These are phyloP conservation scores for Gadus chalcogrammus DNA, from an alignment of 2,113 vertebrate genomes.

Conservation along the genomic window DNA sequence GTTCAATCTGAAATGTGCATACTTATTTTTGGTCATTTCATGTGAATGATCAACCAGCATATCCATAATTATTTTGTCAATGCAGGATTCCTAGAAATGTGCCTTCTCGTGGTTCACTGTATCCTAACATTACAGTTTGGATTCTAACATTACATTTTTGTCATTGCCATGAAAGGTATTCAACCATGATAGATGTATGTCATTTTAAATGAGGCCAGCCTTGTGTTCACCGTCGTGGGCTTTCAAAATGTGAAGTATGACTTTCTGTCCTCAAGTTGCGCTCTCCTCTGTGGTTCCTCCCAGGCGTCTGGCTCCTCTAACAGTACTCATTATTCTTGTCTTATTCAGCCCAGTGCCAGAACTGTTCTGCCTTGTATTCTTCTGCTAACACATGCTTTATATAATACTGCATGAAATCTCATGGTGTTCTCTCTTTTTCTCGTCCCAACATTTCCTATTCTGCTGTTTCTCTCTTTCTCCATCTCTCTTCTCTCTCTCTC, in stretches of 20 bases:
- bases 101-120: too few relatives aligned
- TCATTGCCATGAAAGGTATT: too few relatives aligned
- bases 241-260: background rate
- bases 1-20: too few relatives aligned
- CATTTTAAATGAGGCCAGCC: too few relatives aligned
- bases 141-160: too few relatives aligned
- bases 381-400: slow-evolving; percentile 50
- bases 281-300: slow-evolving; percentile 23
- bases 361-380: slow-evolving; percentile 21
- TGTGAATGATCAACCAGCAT: too few relatives aligned
- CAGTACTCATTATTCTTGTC: slow-evolving; percentile 40
- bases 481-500: slow-evolving; percentile 22
- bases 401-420: slow-evolving; percentile 64
- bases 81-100: too few relatives aligned
- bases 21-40: too few relatives aligned
- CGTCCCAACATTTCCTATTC: slow-evolving; percentile 17
- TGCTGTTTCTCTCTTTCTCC: slow-evolving; percentile 35
- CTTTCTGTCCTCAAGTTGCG: slow-evolving; percentile 19
- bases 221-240: too few relatives aligned
- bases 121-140: too few relatives aligned
- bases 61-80: too few relatives aligned
- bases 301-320: slow-evolving; percentile 46
- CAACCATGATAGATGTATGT: too few relatives aligned
- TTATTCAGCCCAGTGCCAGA: slow-evolving; percentile 49
- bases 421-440: slow-evolving; percentile 59